A percentile compares a stretch with the other conserved stretches of the same genome.
These are phyloP conservation scores for Denticeps clupeoides DNA, from an alignment of 2,797 vertebrate genomes.

Conservation along the genomic window DNA sequence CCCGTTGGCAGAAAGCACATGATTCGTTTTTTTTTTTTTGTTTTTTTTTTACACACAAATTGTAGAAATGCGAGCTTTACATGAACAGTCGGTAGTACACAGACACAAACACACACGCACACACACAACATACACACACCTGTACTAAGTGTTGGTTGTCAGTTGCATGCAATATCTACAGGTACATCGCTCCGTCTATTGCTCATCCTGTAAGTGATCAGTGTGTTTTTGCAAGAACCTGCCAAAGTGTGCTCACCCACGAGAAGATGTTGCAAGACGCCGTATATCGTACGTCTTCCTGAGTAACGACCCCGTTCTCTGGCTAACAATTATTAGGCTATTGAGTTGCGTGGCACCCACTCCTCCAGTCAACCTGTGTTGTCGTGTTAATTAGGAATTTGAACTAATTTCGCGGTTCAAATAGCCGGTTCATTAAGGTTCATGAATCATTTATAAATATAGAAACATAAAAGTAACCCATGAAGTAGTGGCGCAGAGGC, in stretches of 20 bases:
- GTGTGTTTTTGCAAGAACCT: constrained; percentile 30
- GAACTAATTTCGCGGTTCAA: constrained; percentile 13
- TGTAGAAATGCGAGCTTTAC: constrained; percentile 25
- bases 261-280: constrained; percentile 20
- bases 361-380: constrained; percentile 17
- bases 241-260: constrained; percentile 23
- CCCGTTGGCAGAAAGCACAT: constrained; percentile 51
- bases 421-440: too few relatives aligned
- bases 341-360: constrained; percentile 14
- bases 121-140: constrained; percentile 22
- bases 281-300: constrained; percentile 9
- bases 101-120: constrained; percentile 7
- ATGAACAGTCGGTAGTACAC: constrained; percentile 20
- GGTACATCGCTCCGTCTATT: constrained; percentile 37
- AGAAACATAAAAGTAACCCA: too few relatives aligned
- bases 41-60: constrained; percentile 28
- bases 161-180: constrained; percentile 43
- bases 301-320: constrained; percentile 8
- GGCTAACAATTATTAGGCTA: constrained; percentile 14
- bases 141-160: constrained; percentile 41
- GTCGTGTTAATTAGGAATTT: constrained; percentile 19
- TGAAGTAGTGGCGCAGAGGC: too few relatives aligned
- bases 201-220: constrained; percentile 37
- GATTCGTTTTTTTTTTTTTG: constrained; percentile 41
- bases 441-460: too few relatives aligned